Conservation (phyloP, 2,888 invertebrate genomes). For the Geophilus truncorum region DNA sequence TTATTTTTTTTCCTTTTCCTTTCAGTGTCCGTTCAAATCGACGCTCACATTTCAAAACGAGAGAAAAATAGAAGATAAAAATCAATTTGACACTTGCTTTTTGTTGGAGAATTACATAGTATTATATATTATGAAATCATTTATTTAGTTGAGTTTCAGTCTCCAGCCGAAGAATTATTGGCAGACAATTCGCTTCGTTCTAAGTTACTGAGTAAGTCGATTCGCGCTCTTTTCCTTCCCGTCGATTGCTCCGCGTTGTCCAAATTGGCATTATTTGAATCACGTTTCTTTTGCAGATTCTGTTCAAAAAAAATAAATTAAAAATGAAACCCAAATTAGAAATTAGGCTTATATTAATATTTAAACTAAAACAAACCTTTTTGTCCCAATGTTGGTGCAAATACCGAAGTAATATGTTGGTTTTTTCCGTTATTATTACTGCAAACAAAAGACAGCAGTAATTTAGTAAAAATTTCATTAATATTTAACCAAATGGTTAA, state of each 20-base stretch:
- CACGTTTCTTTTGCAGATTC: constrained; percentile 36
- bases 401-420: constrained; percentile 86
- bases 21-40: not conserved
- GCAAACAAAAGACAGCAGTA: constrained; percentile 51
- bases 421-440: constrained; percentile 94
- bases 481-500: constrained; percentile 14
- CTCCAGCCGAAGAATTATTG: constrained; percentile 23
- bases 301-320: not conserved
- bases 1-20: not conserved
- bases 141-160: constrained; percentile 28
- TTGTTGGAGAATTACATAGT: no score
- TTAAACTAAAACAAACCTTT: constrained; percentile 57
- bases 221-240: constrained; percentile 33
- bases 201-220: constrained; percentile 31
- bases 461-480: constrained; percentile 25
- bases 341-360: not conserved
- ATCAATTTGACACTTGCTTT: not conserved
- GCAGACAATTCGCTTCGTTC: constrained; percentile 28
- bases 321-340: not conserved
- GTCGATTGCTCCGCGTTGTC: constrained; percentile 29
- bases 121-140: no score
- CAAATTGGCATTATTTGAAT: constrained; percentile 34
- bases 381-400: constrained; percentile 95
- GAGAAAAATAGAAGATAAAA: no score
- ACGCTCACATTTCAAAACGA: no score